phyloP scores from a whole-genome alignment of 1,140 invertebrate species.

The Drosophila obscura region DNA sequence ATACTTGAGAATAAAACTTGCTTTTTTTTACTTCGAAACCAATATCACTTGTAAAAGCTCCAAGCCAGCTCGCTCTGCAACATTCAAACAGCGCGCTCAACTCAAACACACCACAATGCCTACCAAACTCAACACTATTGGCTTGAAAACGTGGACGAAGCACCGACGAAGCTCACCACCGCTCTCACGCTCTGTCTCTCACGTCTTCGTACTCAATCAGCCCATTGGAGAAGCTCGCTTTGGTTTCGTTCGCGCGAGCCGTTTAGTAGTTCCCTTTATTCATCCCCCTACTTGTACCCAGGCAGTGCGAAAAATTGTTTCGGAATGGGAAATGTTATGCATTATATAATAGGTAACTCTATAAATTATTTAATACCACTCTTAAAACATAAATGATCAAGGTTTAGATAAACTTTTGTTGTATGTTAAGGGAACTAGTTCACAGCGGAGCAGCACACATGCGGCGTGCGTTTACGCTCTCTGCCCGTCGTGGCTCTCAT shows the following conservation, averaged over 20 bases:
- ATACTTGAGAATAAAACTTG: slow-evolving; percentile 28
- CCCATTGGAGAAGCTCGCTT: slow-evolving; percentile 6
- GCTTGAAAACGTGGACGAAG: too few relatives aligned
- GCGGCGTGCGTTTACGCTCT: not conserved
- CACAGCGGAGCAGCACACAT: not conserved
- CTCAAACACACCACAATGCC: not conserved
- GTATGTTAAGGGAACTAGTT: slow-evolving; percentile 5
- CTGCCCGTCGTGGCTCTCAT: not conserved
- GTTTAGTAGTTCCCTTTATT: too few relatives aligned
- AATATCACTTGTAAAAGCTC: not conserved
- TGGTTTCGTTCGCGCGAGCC: not conserved
- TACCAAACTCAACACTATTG: not conserved
- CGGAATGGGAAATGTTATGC: too few relatives aligned
- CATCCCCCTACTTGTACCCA: too few relatives aligned
- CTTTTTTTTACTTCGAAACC: slow-evolving; percentile 12
- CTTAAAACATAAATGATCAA: too few relatives aligned
- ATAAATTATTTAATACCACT: too few relatives aligned
- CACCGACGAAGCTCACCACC: slow-evolving; percentile 7
- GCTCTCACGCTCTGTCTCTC: slow-evolving; percentile 1
- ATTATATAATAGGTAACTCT: too few relatives aligned
- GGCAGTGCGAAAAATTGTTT: too few relatives aligned
- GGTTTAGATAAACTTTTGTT: too few relatives aligned
- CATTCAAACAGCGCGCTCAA: slow-evolving; percentile 24
- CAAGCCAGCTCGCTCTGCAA: too few relatives aligned
- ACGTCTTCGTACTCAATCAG: slow-evolving; percentile 2